These are phyloP conservation scores for Acestrorhynchus altus DNA, from an alignment of 2,797 vertebrate species.

Conservation along the genomic window DNA sequence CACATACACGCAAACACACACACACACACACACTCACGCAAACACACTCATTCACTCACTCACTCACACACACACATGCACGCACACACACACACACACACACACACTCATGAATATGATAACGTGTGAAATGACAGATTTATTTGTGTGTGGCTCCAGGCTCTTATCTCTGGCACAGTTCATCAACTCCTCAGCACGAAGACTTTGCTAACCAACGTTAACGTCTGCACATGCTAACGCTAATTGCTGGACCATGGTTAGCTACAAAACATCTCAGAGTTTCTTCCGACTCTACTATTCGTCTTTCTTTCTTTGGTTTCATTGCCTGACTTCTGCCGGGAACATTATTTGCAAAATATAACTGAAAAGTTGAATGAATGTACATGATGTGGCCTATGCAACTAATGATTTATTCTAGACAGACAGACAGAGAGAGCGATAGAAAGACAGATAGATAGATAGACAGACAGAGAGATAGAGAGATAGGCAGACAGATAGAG, in stretches of 20 bases:
- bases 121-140: constrained; percentile 86
- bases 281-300: constrained; percentile 36
- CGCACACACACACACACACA: constrained; percentile 36
- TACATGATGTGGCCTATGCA: background rate
- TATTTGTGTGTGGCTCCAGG: constrained; percentile 87
- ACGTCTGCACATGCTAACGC: constrained; percentile 90
- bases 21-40: constrained; percentile 69
- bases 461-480: no score
- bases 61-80: no score
- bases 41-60: constrained; percentile 51
- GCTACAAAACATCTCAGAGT: constrained; percentile 52
- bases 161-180: constrained; percentile 97
- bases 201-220: constrained; percentile 87
- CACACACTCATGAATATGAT: constrained; percentile 78
- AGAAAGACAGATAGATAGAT: no score
- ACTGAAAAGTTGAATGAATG: constrained; percentile 20
- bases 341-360: constrained; percentile 3
- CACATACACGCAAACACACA: constrained; percentile 38
- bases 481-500: no score
- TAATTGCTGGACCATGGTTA: constrained; percentile 80
- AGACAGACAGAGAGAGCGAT: no score
- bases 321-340: background rate
- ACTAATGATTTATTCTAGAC: background rate
- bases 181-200: constrained; percentile 99
- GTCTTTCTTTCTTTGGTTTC: constrained; percentile 30